phyloP scores from a whole-genome alignment of 2,113 vertebrate species.

The Corvus moneduloides region DNA sequence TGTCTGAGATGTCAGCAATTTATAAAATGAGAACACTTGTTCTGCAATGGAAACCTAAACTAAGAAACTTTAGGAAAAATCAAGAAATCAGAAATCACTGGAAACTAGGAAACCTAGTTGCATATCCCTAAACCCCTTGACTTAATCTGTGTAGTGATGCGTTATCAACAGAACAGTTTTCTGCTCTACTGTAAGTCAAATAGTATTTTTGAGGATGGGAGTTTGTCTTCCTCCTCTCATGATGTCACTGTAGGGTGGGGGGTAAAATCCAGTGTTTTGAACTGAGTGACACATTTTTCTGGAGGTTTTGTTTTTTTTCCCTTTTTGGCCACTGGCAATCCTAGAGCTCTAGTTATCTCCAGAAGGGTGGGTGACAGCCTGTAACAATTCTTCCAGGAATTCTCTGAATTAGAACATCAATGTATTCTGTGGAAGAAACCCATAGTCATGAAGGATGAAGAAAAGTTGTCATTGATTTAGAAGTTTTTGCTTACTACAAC shows the following conservation, averaged over 20 bases:
- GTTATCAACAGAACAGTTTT: background rate
- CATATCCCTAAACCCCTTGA: background rate
- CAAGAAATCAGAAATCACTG: background rate
- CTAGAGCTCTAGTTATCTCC: background rate
- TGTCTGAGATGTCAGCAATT: background rate
- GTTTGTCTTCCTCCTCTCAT: background rate
- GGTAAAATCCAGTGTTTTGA: background rate
- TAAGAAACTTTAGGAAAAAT: background rate
- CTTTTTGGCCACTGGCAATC: background rate
- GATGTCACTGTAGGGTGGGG: background rate
- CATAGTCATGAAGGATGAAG: background rate
- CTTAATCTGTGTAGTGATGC: background rate
- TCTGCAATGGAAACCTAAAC: background rate
- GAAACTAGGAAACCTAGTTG: background rate
- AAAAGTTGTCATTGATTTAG: background rate
- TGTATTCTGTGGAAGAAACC: background rate
- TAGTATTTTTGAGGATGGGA: background rate
- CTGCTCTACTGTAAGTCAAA: background rate
- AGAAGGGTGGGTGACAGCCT: background rate
- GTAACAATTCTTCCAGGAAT: background rate
- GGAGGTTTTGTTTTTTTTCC: background rate
- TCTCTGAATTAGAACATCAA: background rate
- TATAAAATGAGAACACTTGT: background rate
- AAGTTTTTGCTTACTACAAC: background rate
- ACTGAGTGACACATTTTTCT: background rate